Percentiles rank a stretch among this genome's conserved stretches.
Evolutionary conservation across 2,113 vertebrate genomes (phyloP).

Genomic region (Progne subis): DNA sequence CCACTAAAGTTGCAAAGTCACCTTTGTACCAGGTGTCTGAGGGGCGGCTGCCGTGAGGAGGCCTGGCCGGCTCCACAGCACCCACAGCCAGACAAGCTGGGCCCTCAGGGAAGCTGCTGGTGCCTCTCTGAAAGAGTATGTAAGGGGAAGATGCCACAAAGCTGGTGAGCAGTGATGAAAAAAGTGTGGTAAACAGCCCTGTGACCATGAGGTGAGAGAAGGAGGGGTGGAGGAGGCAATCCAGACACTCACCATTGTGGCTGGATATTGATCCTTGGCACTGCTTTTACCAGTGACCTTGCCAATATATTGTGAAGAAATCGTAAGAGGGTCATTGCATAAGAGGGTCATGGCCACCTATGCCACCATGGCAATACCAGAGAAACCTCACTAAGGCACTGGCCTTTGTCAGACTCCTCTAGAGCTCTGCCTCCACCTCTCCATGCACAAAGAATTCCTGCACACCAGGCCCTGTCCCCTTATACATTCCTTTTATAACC

Average conservation of each 20-base stretch:
- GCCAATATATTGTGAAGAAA: neutral
- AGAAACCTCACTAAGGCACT: neutral
- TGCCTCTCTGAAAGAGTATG: rapidly evolving
- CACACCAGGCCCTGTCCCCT: neutral
- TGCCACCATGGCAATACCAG: neutral
- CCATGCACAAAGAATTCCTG: neutral
- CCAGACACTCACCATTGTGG: rapidly evolving
- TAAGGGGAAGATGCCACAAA: neutral
- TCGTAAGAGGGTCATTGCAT: neutral
- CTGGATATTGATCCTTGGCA: neutral
- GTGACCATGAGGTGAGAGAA: rapidly evolving
- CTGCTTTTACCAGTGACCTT: neutral
- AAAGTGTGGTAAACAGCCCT: neutral
- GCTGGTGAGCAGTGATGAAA: neutral
- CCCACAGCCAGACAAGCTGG: no score
- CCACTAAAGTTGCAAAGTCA: neutral
- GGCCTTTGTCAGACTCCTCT: neutral
- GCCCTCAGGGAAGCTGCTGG: neutral
- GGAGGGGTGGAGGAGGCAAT: rapidly evolving
- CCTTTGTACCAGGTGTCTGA: neutral
- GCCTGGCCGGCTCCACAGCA: rapidly evolving
- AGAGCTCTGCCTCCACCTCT: neutral
- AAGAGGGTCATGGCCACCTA: neutral
- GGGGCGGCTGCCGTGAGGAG: neutral
- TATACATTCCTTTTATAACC: neutral